phyloP scores from a whole-genome alignment of 2,797 vertebrate species.

The Distichodus sexfasciatus region DNA sequence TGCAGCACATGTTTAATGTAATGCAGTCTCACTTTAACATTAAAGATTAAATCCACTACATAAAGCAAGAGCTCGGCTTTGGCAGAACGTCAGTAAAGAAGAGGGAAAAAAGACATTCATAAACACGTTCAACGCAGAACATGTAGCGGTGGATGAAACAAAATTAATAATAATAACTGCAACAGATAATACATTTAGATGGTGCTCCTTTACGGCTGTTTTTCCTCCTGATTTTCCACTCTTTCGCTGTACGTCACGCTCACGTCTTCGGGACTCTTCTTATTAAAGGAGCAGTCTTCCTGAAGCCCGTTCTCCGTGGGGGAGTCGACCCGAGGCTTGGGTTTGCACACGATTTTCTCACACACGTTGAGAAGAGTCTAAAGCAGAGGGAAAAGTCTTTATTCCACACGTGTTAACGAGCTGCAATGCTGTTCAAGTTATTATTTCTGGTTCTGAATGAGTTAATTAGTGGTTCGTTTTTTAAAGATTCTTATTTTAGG shows the following conservation, averaged over 20 bases:
- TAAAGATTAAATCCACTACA: no score
- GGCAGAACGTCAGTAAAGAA: no score
- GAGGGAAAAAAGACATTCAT: no score
- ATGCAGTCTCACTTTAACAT: no score
- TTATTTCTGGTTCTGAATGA: no score
- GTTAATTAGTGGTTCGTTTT: no score
- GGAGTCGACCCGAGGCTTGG: conserved; percentile 77
- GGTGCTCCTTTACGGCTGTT: conserved; percentile 56
- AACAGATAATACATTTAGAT: neutral
- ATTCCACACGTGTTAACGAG: neutral
- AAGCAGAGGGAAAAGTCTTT: neutral
- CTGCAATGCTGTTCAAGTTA: neutral
- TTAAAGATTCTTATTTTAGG: no score
- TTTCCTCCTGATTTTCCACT: conserved; percentile 31
- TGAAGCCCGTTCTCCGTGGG: conserved; percentile 75
- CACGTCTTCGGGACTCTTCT: conserved; percentile 60
- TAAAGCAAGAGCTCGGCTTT: no score
- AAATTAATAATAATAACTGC: no score
- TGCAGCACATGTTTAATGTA: no score
- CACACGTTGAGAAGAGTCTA: conserved; percentile 73
- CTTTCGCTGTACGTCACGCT: conserved; percentile 47
- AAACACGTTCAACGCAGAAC: no score
- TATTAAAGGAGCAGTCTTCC: conserved; percentile 29
- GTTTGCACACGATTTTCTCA: conserved; percentile 75
- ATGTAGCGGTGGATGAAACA: no score